Evolutionary conservation across 2,888 invertebrate species (phyloP).

Genomic region (Drosophila birchii): DNA sequence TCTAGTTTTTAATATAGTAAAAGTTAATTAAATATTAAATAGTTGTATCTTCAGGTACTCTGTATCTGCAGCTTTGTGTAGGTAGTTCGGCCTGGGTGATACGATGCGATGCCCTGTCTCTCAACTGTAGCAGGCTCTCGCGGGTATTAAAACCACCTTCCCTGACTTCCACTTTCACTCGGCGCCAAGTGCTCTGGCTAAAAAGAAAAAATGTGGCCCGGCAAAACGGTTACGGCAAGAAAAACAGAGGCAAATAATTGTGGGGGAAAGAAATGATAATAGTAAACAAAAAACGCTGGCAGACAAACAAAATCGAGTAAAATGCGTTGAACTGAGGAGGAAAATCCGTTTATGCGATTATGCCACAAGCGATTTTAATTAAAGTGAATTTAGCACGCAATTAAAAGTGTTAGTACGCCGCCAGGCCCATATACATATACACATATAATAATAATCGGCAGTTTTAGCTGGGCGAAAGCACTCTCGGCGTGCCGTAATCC

Average conservation of each 20-base stretch:
- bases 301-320: slow-evolving; percentile 59
- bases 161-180: slow-evolving; percentile 72
- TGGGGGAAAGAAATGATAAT: slow-evolving; percentile 50
- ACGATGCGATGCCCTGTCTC: slow-evolving; percentile 44
- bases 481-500: slow-evolving; percentile 65
- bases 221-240: slow-evolving; percentile 58
- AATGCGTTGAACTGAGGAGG: slow-evolving; percentile 56
- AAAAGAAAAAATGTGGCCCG: slow-evolving; percentile 44
- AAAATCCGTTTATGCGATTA: slow-evolving; percentile 40
- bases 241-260: slow-evolving; percentile 50
- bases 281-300: slow-evolving; percentile 38
- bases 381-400: slow-evolving; percentile 76
- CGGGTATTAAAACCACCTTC: slow-evolving; percentile 55
- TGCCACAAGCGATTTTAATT: slow-evolving; percentile 70
- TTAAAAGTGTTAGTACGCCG: slow-evolving; percentile 59
- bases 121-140: slow-evolving; percentile 60
- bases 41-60: slow-evolving; percentile 3
- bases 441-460: slow-evolving; percentile 52
- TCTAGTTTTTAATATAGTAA: too few relatives aligned
- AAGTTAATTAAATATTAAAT: too few relatives aligned
- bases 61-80: slow-evolving; percentile 2
- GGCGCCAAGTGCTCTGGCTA: slow-evolving; percentile 56
- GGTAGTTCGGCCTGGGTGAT: slow-evolving; percentile 12
- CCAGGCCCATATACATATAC: not conserved
- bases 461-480: slow-evolving; percentile 37